A percentile compares a stretch with the other conserved stretches of the same genome.
Conservation (phyloP, 2,797 vertebrate genomes). For the Microcaecilia unicolor region DNA sequence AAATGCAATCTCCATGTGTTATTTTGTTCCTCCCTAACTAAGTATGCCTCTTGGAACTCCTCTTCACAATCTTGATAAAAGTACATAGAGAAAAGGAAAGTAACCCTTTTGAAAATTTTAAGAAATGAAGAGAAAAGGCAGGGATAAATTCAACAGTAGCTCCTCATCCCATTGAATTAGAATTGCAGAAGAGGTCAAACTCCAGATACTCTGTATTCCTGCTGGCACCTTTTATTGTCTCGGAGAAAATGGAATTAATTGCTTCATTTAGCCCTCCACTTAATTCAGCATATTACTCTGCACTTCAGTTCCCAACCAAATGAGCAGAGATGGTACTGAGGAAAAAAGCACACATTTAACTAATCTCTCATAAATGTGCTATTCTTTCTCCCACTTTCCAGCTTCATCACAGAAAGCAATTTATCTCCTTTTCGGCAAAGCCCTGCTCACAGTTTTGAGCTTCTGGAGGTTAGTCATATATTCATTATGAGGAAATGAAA, state of each 20-base stretch:
- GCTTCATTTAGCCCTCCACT: slow-evolving; percentile 36
- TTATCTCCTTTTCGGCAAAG: slow-evolving; percentile 18
- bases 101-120: too few species aligned
- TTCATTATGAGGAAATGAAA: too few species aligned
- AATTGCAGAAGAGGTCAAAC: slow-evolving; percentile 7
- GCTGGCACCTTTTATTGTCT: slow-evolving; percentile 7
- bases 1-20: too few species aligned
- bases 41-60: too few species aligned
- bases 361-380: slow-evolving; percentile 12
- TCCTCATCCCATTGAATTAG: slow-evolving; percentile 4
- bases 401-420: too few species aligned
- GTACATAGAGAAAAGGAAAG: too few species aligned
- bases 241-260: slow-evolving; percentile 33
- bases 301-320: slow-evolving; percentile 33
- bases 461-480: too few species aligned
- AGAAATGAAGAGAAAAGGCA: slow-evolving; percentile 2
- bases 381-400: slow-evolving; percentile 2
- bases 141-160: slow-evolving; percentile 9
- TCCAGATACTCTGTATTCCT: slow-evolving; percentile 15
- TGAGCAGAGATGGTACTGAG: slow-evolving; percentile 11
- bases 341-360: slow-evolving; percentile 14
- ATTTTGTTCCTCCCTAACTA: too few species aligned
- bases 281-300: slow-evolving; percentile 29
- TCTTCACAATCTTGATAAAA: too few species aligned
- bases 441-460: too few species aligned